A percentile compares a stretch with the other conserved stretches of the same genome.
Evolutionary conservation across 1,140 invertebrate genomes (phyloP).

Genomic region (Dinoponera quadriceps): DNA sequence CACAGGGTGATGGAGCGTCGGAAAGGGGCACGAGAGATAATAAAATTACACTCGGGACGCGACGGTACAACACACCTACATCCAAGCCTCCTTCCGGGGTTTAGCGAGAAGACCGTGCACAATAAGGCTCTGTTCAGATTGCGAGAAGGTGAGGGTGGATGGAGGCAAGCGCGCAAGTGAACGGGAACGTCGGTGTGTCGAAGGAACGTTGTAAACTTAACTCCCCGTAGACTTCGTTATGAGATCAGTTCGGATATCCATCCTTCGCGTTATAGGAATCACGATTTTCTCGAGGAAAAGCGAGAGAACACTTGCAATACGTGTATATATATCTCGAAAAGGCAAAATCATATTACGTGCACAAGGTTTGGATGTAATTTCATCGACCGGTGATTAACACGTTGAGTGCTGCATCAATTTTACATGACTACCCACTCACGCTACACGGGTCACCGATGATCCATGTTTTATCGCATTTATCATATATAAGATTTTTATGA

Average conservation of each 20-base stretch:
- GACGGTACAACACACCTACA: conserved; percentile 56
- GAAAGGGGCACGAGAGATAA: conserved; percentile 73
- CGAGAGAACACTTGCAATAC: too few species aligned
- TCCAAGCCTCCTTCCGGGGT: conserved; percentile 30
- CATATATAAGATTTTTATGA: too few species aligned
- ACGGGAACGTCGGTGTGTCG: neutral
- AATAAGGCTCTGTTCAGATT: conserved; percentile 34
- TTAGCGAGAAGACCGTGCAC: conserved; percentile 19
- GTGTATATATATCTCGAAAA: too few species aligned
- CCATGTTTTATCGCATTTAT: too few species aligned
- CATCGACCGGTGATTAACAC: too few species aligned
- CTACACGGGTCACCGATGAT: too few species aligned
- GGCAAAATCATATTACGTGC: too few species aligned
- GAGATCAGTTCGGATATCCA: neutral
- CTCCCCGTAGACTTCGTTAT: neutral
- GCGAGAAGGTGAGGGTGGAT: neutral
- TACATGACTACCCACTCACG: too few species aligned
- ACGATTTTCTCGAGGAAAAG: neutral
- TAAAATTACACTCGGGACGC: conserved; percentile 76
- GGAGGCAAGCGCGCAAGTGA: neutral
- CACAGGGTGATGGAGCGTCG: conserved; percentile 17
- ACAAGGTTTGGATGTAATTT: too few species aligned
- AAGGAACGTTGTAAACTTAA: conserved; percentile 21
- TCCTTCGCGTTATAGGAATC: neutral
- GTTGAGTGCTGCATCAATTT: too few species aligned